Conservation (phyloP, 2,888 invertebrate species). For the Euphydryas editha region DNA sequence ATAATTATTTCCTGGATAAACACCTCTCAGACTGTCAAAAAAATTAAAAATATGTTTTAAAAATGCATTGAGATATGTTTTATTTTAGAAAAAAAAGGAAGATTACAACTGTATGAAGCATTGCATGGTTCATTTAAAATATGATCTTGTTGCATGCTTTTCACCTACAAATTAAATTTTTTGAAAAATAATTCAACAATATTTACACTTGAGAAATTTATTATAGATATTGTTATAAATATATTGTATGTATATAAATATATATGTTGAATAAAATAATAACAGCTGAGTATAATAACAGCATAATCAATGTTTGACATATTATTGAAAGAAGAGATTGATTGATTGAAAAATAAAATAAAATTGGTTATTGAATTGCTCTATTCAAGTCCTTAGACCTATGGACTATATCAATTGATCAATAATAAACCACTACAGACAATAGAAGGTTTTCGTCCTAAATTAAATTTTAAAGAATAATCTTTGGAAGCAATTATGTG, state of each 20-base stretch:
- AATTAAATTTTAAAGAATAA: neutral
- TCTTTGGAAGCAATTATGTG: neutral
- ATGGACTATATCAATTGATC: neutral
- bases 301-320: neutral
- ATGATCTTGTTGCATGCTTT: slow-evolving; percentile 19
- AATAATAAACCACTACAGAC: slow-evolving; percentile 3
- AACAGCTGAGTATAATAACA: neutral
- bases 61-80: slow-evolving; percentile 8
- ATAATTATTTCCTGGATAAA: neutral
- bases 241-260: too few species aligned
- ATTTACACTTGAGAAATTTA: neutral
- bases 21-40: neutral
- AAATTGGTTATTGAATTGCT: slow-evolving; percentile 5
- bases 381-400: neutral
- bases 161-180: neutral
- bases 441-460: slow-evolving; percentile 1
- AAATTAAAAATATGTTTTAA: slow-evolving; percentile 18
- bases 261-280: neutral
- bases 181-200: neutral
- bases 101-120: slow-evolving; percentile 16
- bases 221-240: neutral
- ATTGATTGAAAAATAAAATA: neutral
- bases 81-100: slow-evolving; percentile 10
- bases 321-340: neutral
- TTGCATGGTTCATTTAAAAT: slow-evolving; percentile 19